Base-by-base conservation (phyloP, 2,113 vertebrate genomes). In the Toxostoma redivivum region DNA sequence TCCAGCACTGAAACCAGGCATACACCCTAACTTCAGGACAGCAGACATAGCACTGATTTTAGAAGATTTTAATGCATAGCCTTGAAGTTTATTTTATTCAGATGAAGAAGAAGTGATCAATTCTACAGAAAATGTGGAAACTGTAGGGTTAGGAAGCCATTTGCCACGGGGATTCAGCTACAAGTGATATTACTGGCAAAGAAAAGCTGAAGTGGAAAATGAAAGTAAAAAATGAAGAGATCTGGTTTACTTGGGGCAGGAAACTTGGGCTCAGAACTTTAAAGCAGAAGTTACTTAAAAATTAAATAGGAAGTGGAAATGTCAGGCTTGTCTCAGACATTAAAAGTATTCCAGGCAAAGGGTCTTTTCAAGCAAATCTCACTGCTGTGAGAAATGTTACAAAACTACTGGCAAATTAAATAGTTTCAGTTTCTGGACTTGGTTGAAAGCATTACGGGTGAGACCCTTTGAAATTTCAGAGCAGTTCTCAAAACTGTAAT, bases 141-240 rank as follows among this genome's bases (percentile, higher is more conserved):
- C 9, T 38, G 38, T 21, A 54, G 54, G 40, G 42, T 78, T 83
- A 54, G 45, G 45, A 90, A 86, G 53, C 60, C 58, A 27, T 67
- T 84, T 85, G 72, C 48, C 23, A 20, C 25, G 65, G 53, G 15
- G 42, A 51, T 65, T 70, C 33, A 40, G 27, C 33, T 92, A 30
- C 51, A 30, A 80, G 51, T 65, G 42, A n/a, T 88, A 37, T 90
- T 57, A 69, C 35, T 4, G 14, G 65, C 57, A 93, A 30, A 79
- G 50, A 84, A 81, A 96, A 92, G 54, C 78, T 88, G 81, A 96
- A 95, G 60, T 81, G 47, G 88, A 92, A 97, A 96, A 94, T 38
- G 76, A 97, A 97, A 97, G 69, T 72, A 79, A 74, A 88, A 95
- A 89, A 45, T 58, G 16, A 91, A 83, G 45, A 54, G 64, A 53